Percentiles rank a stretch among this genome's conserved stretches.
Evolutionary conservation across 1,140 invertebrate species (phyloP).

Genomic region (Drosophila micromelanica): DNA sequence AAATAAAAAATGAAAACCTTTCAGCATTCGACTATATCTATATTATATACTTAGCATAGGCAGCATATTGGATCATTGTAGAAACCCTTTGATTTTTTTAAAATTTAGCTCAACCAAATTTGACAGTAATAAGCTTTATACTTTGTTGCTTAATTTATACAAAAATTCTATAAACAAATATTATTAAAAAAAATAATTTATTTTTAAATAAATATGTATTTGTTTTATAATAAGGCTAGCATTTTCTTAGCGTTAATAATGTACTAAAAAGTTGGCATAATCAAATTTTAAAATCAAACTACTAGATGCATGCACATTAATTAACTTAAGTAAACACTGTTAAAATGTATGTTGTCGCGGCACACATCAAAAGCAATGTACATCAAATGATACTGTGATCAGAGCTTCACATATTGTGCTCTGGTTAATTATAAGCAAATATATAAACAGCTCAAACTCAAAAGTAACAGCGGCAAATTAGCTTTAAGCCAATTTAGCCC

Average conservation of each 20-base stretch:
- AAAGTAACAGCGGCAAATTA: constrained; percentile 31
- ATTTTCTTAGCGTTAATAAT: background rate
- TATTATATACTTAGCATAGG: too few species aligned
- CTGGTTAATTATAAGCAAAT: constrained; percentile 51
- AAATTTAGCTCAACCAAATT: too few species aligned
- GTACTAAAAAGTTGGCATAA: background rate
- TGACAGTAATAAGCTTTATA: too few species aligned
- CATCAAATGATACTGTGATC: constrained; percentile 2
- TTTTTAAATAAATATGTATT: too few species aligned
- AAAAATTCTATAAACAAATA: too few species aligned
- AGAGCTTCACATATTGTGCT: constrained; percentile 11
- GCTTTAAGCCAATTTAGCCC: constrained; percentile 27
- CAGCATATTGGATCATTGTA: too few species aligned
- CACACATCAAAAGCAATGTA: background rate
- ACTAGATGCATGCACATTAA: background rate
- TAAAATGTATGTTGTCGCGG: background rate
- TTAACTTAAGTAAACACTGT: constrained; percentile 8
- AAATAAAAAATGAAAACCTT: too few species aligned
- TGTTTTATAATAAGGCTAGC: too few species aligned
- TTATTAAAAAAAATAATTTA: too few species aligned
- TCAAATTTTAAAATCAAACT: background rate
- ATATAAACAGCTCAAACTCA: constrained; percentile 38
- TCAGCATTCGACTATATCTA: too few species aligned
- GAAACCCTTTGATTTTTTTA: too few species aligned
- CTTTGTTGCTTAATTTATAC: too few species aligned